A percentile compares a stretch with the other conserved stretches of the same genome.
These are phyloP conservation scores for Hipparchia semele DNA, from an alignment of 2,888 invertebrate species.

Conservation along the genomic window DNA sequence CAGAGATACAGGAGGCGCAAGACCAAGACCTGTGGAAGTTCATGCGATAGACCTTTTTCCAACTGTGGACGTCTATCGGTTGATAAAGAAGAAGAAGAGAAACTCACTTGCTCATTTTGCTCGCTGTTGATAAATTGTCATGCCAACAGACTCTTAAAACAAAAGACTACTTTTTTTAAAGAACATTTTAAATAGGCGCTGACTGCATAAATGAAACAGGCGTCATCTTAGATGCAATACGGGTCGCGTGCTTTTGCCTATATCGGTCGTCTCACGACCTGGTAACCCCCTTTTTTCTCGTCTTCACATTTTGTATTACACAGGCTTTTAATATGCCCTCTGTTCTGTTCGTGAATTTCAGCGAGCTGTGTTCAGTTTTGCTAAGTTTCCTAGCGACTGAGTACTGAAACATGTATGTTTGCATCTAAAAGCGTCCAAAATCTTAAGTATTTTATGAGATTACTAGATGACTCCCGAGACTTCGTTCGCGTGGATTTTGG, in stretches of 20 bases:
- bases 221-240: conserved; percentile 12
- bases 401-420: no score
- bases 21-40: no score
- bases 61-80: no score
- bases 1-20: no score
- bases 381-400: neutral
- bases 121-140: no score
- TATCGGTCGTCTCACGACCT: conserved; percentile 11
- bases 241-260: conserved; percentile 19
- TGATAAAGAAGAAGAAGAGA: no score
- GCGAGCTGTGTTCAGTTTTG: neutral
- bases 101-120: no score
- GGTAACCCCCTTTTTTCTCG: conserved; percentile 17
- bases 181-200: conserved; percentile 3
- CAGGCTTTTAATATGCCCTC: conserved; percentile 16
- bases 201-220: conserved; percentile 11
- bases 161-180: neutral
- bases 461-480: no score
- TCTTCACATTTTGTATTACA: conserved; percentile 16
- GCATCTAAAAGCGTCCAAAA: no score
- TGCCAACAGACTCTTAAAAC: neutral
- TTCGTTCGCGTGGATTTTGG: no score
- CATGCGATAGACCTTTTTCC: no score
- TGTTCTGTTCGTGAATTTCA: conserved; percentile 2
- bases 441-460: no score